phyloP scores from a whole-genome alignment of 2,113 vertebrate genomes.

The Pygathrix nemaeus region DNA sequence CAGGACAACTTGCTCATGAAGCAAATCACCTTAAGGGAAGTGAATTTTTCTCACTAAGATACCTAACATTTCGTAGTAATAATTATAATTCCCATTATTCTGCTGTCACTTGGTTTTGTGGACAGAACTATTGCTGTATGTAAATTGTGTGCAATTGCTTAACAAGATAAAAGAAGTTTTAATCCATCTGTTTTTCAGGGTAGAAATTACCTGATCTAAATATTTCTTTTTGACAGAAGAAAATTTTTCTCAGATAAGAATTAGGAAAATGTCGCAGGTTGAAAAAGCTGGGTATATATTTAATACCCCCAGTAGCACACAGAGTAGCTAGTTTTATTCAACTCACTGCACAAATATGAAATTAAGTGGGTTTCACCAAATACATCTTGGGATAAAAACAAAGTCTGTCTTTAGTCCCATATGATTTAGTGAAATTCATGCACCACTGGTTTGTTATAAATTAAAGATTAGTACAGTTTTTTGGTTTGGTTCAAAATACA shows the following conservation, averaged over 20 bases:
- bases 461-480: constrained; percentile 59
- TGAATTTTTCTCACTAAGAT: background rate
- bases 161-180: background rate
- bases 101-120: background rate
- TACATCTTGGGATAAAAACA: constrained; percentile 58
- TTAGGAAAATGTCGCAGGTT: background rate
- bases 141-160: background rate
- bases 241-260: constrained; percentile 36
- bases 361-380: constrained; percentile 23
- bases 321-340: constrained; percentile 28
- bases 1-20: background rate
- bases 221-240: constrained; percentile 9
- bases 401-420: constrained; percentile 31
- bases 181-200: background rate
- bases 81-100: background rate
- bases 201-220: background rate
- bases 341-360: constrained; percentile 42
- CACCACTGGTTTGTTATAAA: constrained; percentile 53
- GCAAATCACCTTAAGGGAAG: background rate
- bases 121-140: background rate
- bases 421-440: constrained; percentile 64
- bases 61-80: background rate
- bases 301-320: background rate
- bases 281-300: background rate
- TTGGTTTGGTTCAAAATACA: constrained; percentile 56